Evolutionary conservation across 1,140 invertebrate species (phyloP).

Genomic region (Varroa destructor): DNA sequence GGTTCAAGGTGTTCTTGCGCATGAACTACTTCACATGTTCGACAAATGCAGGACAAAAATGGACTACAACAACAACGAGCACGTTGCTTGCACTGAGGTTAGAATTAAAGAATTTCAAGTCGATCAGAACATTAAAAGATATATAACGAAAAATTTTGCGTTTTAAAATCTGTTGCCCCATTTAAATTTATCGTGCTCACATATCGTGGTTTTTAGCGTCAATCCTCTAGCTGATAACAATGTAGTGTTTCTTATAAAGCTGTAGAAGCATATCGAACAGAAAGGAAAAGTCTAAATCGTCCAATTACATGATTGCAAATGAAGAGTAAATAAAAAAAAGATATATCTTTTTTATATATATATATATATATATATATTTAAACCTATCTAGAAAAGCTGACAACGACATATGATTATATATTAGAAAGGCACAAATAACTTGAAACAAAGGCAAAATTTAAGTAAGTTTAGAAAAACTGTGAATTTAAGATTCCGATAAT

Average conservation of each 20-base stretch:
- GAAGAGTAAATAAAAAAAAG: too few relatives aligned
- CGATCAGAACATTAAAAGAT: not conserved
- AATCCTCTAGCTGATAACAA: not conserved
- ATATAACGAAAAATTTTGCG: not conserved
- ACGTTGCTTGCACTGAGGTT: slow-evolving; percentile 88
- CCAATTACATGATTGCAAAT: too few relatives aligned
- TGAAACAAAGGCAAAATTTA: too few relatives aligned
- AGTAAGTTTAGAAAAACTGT: too few relatives aligned
- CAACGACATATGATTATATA: too few relatives aligned
- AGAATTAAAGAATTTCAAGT: slow-evolving; percentile 38
- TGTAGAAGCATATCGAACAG: too few relatives aligned
- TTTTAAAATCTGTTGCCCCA: not conserved
- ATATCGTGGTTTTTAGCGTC: not conserved
- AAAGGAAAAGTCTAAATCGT: too few relatives aligned
- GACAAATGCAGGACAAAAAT: slow-evolving; percentile 78
- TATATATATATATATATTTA: too few relatives aligned
- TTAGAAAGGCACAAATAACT: too few relatives aligned
- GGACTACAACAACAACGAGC: slow-evolving; percentile 76
- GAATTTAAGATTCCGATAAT: too few relatives aligned
- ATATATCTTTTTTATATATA: not conserved
- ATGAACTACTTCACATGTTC: slow-evolving; percentile 94
- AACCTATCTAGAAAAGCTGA: too few relatives aligned
- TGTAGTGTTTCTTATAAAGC: too few relatives aligned
- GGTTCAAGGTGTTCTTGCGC: slow-evolving; percentile 63
- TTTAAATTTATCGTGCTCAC: not conserved